Conservation (phyloP, 2,113 vertebrate species). For the Poeciliopsis occidentalis region DNA sequence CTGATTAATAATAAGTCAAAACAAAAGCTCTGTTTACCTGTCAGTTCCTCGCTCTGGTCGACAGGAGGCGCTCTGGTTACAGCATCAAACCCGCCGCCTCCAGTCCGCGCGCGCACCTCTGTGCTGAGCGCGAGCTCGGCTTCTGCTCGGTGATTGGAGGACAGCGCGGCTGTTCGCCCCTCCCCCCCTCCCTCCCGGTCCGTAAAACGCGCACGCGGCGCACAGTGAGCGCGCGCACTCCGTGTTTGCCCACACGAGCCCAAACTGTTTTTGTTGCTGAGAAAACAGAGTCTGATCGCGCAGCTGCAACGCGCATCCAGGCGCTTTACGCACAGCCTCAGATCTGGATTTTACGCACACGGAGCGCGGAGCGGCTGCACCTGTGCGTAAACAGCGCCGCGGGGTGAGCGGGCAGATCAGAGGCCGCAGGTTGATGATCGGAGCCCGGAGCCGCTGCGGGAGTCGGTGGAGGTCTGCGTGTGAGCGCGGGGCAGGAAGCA, state of each 20-base stretch:
- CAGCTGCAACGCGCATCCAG: not conserved
- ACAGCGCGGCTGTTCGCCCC: constrained; percentile 30
- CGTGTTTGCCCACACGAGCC: constrained; percentile 68
- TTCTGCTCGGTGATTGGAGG: constrained; percentile 32
- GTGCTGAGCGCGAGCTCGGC: constrained; percentile 10
- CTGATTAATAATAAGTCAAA: not conserved
- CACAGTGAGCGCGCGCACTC: constrained; percentile 30
- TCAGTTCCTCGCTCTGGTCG: not conserved
- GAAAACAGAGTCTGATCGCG: constrained; percentile 63
- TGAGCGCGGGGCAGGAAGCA: constrained; percentile 18
- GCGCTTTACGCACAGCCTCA: constrained; percentile 39
- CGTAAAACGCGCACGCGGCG: constrained; percentile 3
- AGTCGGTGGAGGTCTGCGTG: constrained; percentile 22
- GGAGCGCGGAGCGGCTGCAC: not conserved
- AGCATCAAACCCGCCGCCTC: constrained; percentile 9
- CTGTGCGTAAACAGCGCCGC: constrained; percentile 33
- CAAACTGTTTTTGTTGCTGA: constrained; percentile 52
- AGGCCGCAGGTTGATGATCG: not conserved
- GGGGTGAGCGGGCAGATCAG: constrained; percentile 16
- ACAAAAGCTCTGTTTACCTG: not conserved
- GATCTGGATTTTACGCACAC: constrained; percentile 19
- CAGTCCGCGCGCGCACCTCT: not conserved
- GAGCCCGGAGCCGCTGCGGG: not conserved
- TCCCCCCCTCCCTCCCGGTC: not conserved
- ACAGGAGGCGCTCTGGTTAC: constrained; percentile 47